Evolutionary conservation across 2,113 vertebrate genomes (phyloP), one percentile per base, ranked within the genome.

Genomic region (Aspiorhynchus laticeps): DNA sequence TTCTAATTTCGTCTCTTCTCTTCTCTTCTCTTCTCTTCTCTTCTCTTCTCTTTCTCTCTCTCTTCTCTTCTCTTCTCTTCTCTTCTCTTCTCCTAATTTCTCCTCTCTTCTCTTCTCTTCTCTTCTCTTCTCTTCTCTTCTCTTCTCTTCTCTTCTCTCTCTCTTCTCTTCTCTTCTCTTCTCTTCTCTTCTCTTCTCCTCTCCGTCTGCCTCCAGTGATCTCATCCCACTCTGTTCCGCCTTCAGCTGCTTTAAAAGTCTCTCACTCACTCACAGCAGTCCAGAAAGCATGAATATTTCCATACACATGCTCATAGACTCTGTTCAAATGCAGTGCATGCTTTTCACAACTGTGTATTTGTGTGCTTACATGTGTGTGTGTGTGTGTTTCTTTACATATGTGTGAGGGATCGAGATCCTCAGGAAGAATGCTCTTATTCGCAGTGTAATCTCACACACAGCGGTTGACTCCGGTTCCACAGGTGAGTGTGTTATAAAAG

Each of bases 381-480:
- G 14, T 33, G 9, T 83, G 65, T 38, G 5, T 41, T n/a, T 74
- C 26, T 82, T 26, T 69, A 24, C 26, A 7, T 12, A 67, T 36
- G 43, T 67, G 11, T 26, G 63, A 83, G 61, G 43, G 41, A 83
- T 67, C 19, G 41, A 83, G 51, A 87, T 82, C 87, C 74, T 67
- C 43, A 41, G 76, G 43, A 69, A 85, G 79, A 79, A 81, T 67
- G 71, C 51, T 78, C 46, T 73, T 59, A 74, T 73, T 88, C 26
- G 19, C 26, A 76, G 61, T 78, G 38, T 88, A 83, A 88, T 88
- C 88, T 84, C 80, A 73, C 43, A 81, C 84, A 74, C 85, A 83
- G 85, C 80, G 74, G 80, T 88, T 73, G 80, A 63, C 71, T 69
- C 15, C 28, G 69, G 77, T 76, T 88, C 80, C 79, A 51, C 87